Evolutionary conservation across 37 sponge, comb jelly and placozoan genomes (phyloP).

Genomic region (Agelas oroides): DNA sequence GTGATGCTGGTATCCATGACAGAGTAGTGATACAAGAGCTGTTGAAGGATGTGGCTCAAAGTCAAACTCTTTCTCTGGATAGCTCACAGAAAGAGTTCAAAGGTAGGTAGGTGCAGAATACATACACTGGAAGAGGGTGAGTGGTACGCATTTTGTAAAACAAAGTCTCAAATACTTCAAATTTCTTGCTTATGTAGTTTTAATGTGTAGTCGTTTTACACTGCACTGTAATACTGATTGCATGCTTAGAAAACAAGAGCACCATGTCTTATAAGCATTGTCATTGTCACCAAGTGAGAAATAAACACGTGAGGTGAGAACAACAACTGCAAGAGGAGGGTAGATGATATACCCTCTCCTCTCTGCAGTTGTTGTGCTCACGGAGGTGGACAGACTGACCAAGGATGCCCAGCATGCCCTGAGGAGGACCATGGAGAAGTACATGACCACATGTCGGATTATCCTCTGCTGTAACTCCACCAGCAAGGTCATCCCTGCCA

Average conservation of each 20-base stretch:
- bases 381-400: constrained; percentile 93
- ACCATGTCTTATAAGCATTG: no score
- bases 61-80: constrained; percentile 72
- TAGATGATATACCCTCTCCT: no score
- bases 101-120: constrained; percentile 64
- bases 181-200: no score
- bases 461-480: constrained; percentile 98
- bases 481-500: constrained; percentile 97
- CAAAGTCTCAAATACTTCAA: no score
- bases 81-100: constrained; percentile 88
- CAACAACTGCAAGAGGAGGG: no score
- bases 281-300: no score
- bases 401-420: constrained; percentile 97
- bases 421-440: constrained; percentile 99
- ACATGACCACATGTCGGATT: constrained; percentile 90
- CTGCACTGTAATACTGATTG: no score
- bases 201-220: no score
- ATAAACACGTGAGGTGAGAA: no score
- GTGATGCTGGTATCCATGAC: constrained; percentile 97
- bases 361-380: constrained; percentile 79
- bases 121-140: no score
- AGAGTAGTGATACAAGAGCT: constrained; percentile 94
- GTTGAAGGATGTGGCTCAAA: constrained; percentile 93
- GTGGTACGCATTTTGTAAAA: no score
- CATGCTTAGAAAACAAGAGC: no score